Evolutionary conservation across 2,888 invertebrate genomes (phyloP), one percentile per base, ranked within the genome.

Genomic region (Trachelus tabidus): DNA sequence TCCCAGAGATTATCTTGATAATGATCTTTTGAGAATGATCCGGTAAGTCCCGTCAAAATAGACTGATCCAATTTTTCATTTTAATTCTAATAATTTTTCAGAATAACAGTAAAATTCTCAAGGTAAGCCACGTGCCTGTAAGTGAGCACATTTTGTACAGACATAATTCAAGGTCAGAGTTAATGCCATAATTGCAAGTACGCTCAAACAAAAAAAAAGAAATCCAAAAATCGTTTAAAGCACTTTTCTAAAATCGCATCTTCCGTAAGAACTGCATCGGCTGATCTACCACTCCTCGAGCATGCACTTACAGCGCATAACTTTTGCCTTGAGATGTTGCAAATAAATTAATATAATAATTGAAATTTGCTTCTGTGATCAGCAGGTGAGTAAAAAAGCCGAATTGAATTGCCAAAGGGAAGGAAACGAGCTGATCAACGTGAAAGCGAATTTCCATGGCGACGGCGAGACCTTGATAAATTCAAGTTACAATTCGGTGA

Each of bases 221-320:
- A 76, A 15, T 33, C 3, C 23, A 76, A 68, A 23, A 56, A 9
- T 9, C 9, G 1, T 23, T 56, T 23, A 6, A 56, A 56, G 23
- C 1, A 56, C 6, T 40, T 40, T 40, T 40, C 4, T 0, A 15
- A 40, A 40, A 40, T 1, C 15, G 1, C 15, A 40, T 56, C 9
- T 56, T 2, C 9, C 40, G 23, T 23, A 6, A 23, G 6, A 56
- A 56, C 6, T 23, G 23, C 40, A 56, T 23, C 6, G 40, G 23
- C 11, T 71, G 1, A 1, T 15, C 3, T 31, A 0, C 31, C 31
- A 71, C 12, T 12, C 74, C 68, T 69, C 73, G 79, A 34, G 76
- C 77, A 80, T 83, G 88, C 91, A 91, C 92, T 92, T 92, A 90
- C 92, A 91, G 90, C 91, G 90, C 90, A 89, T 91, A 90, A 91